Percentiles rank a stretch among this genome's conserved stretches.
These are phyloP conservation scores for Neoascia interrupta DNA, from an alignment of 2,888 invertebrate genomes.

Conservation along the genomic window DNA sequence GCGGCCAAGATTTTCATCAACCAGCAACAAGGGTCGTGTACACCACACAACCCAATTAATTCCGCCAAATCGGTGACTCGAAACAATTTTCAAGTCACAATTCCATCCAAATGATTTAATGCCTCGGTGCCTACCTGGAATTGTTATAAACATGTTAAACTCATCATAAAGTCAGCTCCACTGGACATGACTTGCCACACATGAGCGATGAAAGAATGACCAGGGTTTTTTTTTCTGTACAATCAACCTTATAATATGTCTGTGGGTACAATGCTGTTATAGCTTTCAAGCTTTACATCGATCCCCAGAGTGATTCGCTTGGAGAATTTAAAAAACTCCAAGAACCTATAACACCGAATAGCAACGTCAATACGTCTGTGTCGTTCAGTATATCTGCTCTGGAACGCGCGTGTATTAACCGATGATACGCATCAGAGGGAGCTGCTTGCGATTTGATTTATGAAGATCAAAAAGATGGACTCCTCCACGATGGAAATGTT, in stretches of 20 bases:
- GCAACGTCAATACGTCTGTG: too few species aligned
- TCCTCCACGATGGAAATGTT: conserved; percentile 46
- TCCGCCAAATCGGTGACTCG: conserved; percentile 36
- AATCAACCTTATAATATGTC: conserved; percentile 31
- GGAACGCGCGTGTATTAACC: conserved; percentile 16
- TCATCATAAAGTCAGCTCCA: conserved; percentile 67
- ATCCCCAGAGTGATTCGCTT: conserved; percentile 43
- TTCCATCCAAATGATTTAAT: conserved; percentile 62
- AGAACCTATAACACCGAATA: conserved; percentile 53
- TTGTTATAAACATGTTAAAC: conserved; percentile 68
- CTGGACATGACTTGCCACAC: conserved; percentile 68
- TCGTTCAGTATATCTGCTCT: background rate
- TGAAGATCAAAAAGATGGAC: conserved; percentile 66
- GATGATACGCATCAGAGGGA: conserved; percentile 32
- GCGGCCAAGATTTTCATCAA: too few species aligned
- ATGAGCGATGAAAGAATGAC: conserved; percentile 61
- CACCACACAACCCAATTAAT: too few species aligned
- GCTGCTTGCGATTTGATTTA: conserved; percentile 53
- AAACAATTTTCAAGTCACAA: conserved; percentile 31
- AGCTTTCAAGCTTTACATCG: conserved; percentile 28
- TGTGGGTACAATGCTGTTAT: conserved; percentile 21
- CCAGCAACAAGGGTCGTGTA: too few species aligned
- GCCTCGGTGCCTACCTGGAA: conserved; percentile 55
- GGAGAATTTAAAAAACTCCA: conserved; percentile 62
- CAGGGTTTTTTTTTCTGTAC: conserved; percentile 9